Evolutionary conservation across 2,888 invertebrate species (phyloP), one percentile per base, ranked within the genome.

Genomic region (Trichogramma evanescens): DNA sequence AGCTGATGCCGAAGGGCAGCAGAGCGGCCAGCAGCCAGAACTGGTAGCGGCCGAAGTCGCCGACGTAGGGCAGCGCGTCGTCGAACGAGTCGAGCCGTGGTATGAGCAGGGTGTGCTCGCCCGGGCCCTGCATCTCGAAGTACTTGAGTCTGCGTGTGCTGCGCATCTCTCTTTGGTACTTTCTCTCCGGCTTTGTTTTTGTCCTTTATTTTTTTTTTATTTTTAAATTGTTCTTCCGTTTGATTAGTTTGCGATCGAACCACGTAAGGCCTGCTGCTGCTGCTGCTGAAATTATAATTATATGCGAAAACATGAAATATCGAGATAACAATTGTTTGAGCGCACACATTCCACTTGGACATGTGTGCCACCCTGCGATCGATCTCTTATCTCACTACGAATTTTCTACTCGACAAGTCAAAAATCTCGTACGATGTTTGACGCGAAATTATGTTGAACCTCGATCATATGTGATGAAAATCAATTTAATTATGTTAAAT

Each of bases 21-120:
- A 82, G 69, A 13, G 79, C 69, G 3, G 80, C 50, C 58, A 82
- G 76, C 6, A 82, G 70, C 13, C 75, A 67, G 68, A 79, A 78
- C 67, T 82, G 82, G 66, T 81, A 82, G 60, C 72, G 68, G 40
- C 81, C 82, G 66, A 81, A 81, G 65, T 80, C 80, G 2, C 82
- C 82, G 40, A 81, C 76, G 62, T 79, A 72, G 0, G 80, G 78
- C 52, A 82, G 66, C 51, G 81, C 72, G 54, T 80, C 80, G 66
- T 82, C 81, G 64, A 82, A 80, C 50, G 80, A 79, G 51, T 77
- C 69, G 51, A 74, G 67, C 63, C 73, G 72, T 39, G 62, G 63
- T 54, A 68, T 68, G 49, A 74, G 46, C 4, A 70, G 70, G 4
- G 73, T 72, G 4, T 66, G 70, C 49, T 76, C 73, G 38, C 54